Evolutionary conservation across 2,797 vertebrate species (phyloP), one percentile per base, ranked within the genome.

Genomic region (Acrocephalus scirpaceus): DNA sequence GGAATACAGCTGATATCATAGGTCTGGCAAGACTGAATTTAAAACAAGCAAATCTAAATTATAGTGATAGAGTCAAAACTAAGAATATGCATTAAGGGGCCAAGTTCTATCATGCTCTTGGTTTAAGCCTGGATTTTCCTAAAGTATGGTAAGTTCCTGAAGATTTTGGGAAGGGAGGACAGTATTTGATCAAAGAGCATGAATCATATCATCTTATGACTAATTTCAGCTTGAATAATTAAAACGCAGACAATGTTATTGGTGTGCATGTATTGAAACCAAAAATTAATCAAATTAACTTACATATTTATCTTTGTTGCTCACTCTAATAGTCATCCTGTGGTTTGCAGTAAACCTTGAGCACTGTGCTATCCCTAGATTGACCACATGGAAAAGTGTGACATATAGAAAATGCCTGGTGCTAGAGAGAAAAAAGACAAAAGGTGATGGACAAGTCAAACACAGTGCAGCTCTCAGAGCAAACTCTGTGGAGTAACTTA

Each of bases 191-290:
- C 10, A 71, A 54, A 84, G 38, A 61, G 48, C 5, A 2, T 34
- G 30, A 65, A 44, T 72, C 50, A 5, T 72, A 53, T 13, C 4
- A 29, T 45, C 10, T 72, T 67, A 4, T n/a, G 48, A 76, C 11
- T 60, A 67, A 44, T 48, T 86, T 90, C 17, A 53, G 6, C 26
- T 54, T 51, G 36, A 83, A 66, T 64, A 62, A 86, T 48, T 86
- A 30, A 70, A 69, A 57, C 14, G 47, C 1, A 56, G 30, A 11
- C 0, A 0, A 14, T 71, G 5, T 15, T 65, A 36, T 51, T 70
- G 10, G 12, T 18, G 4, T 80, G 12, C 4, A 10, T 51, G 3
- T 60, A 53, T 11, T 40, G 6, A 86, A 86, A 88, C 7, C 1
- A 81, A 86, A 79, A 87, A 18, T 29, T 2, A 81, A 67, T 26